These are phyloP conservation scores for Yponomeuta plumbellus DNA, from an alignment of 2,888 invertebrate genomes.

Conservation along the genomic window DNA sequence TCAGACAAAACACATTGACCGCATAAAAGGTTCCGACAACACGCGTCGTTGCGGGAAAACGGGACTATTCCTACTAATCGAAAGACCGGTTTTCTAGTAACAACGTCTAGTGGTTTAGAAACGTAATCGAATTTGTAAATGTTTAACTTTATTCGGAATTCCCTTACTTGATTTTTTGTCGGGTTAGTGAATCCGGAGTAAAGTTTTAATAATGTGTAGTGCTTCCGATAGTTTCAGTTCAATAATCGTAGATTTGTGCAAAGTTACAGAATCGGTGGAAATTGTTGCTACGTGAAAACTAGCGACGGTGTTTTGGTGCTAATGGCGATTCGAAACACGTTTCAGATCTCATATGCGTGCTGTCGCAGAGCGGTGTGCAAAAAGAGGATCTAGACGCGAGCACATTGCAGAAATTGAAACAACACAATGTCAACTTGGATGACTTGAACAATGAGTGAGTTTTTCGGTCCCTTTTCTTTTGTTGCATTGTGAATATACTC, in stretches of 20 bases:
- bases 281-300: background rate
- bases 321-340: constrained; percentile 4
- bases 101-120: background rate
- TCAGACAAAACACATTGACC: constrained; percentile 44
- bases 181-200: too few relatives aligned
- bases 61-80: background rate
- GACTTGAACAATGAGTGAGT: constrained; percentile 58
- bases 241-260: background rate
- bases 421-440: constrained; percentile 53
- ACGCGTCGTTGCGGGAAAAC: background rate
- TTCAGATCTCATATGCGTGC: constrained; percentile 65
- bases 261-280: background rate
- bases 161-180: too few relatives aligned
- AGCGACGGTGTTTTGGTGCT: constrained; percentile 8
- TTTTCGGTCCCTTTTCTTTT: constrained; percentile 13
- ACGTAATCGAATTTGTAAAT: background rate
- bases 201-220: too few relatives aligned
- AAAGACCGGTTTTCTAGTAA: background rate
- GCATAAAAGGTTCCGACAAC: constrained; percentile 62
- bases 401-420: constrained; percentile 49
- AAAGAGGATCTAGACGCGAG: constrained; percentile 56
- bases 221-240: too few relatives aligned
- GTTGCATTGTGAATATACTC: background rate
- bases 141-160: too few relatives aligned
- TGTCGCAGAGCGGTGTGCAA: constrained; percentile 60